These are phyloP conservation scores for Aramus guarauna DNA, from an alignment of 2,113 vertebrate genomes.

Conservation along the genomic window DNA sequence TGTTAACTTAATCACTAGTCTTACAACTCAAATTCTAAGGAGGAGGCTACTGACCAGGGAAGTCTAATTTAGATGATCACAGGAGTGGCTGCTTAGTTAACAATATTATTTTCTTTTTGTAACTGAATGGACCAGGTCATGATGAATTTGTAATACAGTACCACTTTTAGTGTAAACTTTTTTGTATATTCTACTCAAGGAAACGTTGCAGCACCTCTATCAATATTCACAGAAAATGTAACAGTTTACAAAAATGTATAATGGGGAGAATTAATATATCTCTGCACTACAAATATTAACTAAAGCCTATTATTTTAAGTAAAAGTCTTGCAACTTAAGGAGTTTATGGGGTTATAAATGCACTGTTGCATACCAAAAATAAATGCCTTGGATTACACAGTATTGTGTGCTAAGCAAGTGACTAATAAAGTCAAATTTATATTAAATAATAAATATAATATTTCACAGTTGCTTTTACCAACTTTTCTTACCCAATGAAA, in stretches of 20 bases:
- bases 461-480: not conserved
- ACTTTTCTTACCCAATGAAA: not conserved
- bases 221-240: not conserved
- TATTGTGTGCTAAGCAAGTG: conserved; percentile 20
- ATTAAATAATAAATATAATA: not conserved
- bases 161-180: conserved; percentile 26
- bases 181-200: conserved; percentile 42
- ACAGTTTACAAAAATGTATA: not conserved
- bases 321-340: not conserved
- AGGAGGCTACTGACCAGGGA: not conserved
- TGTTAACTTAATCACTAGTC: not conserved
- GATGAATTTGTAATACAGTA: conserved; percentile 22
- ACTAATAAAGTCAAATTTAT: conserved; percentile 16
- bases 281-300: conserved; percentile 11
- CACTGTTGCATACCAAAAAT: conserved; percentile 35
- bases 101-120: conserved; percentile 43
- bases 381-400: conserved; percentile 14
- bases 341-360: conserved; percentile 49
- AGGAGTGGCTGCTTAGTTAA: conserved; percentile 39
- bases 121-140: conserved; percentile 31
- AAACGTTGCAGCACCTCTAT: not conserved
- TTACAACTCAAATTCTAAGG: not conserved
- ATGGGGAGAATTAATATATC: not conserved
- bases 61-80: not conserved
- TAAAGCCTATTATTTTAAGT: conserved; percentile 20